phyloP scores from a whole-genome alignment of 2,888 invertebrate species.

The Plagodis pulveraria region DNA sequence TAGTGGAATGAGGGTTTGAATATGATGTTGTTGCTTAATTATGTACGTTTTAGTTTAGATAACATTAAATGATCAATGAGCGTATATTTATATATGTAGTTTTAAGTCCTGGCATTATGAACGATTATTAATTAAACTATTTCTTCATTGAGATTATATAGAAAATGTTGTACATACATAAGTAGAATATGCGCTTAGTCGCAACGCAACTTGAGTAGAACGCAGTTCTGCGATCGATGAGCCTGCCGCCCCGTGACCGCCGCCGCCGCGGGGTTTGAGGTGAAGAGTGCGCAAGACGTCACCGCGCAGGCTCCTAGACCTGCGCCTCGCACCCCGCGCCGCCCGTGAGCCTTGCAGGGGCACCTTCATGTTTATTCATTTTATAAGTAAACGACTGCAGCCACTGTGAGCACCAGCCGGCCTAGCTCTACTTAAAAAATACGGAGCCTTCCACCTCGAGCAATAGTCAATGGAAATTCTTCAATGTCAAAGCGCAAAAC shows the following conservation, averaged over 20 bases:
- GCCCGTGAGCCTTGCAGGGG: conserved; percentile 22
- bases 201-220: conserved; percentile 33
- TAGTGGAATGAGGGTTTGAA: no score
- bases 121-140: no score
- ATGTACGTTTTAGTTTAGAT: no score
- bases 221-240: conserved; percentile 66
- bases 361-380: conserved; percentile 45
- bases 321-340: conserved; percentile 27
- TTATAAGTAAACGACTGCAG: conserved; percentile 38
- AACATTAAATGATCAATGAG: no score
- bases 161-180: conserved; percentile 5
- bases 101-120: neutral
- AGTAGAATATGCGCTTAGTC: conserved; percentile 38
- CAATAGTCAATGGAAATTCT: conserved; percentile 33
- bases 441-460: conserved; percentile 8
- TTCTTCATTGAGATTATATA: neutral
- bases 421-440: conserved; percentile 7
- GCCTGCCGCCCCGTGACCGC: conserved; percentile 51
- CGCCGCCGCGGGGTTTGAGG: conserved; percentile 46
- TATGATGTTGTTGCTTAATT: no score
- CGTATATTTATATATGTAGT: neutral
- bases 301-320: conserved; percentile 59
- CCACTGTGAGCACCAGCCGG: conserved; percentile 21
- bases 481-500: conserved; percentile 36
- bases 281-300: conserved; percentile 60